Evolutionary conservation across 2,113 vertebrate genomes (phyloP).

Genomic region (Himantopus leucocephalus): DNA sequence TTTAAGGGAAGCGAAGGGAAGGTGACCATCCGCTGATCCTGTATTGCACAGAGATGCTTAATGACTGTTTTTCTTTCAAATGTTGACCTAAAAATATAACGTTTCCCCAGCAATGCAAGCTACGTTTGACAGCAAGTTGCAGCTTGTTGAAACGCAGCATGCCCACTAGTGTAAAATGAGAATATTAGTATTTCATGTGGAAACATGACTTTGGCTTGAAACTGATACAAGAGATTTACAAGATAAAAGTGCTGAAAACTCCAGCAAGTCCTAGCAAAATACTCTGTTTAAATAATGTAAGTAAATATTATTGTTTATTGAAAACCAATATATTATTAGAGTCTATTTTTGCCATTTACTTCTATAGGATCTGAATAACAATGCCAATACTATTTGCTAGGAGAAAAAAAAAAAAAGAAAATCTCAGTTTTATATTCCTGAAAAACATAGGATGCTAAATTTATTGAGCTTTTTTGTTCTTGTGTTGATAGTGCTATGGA

Average conservation of each 20-base stretch:
- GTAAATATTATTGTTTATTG: slow-evolving; percentile 62
- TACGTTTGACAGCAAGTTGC: slow-evolving; percentile 44
- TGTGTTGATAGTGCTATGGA: neutral
- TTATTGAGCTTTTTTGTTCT: neutral
- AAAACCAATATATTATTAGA: neutral
- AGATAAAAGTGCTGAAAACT: slow-evolving; percentile 57
- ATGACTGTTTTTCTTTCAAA: neutral
- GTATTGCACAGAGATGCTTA: neutral
- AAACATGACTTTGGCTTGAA: slow-evolving; percentile 72
- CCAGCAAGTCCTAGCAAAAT: slow-evolving; percentile 51
- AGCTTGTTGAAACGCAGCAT: slow-evolving; percentile 69
- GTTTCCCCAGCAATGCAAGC: slow-evolving; percentile 38
- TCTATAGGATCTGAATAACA: neutral
- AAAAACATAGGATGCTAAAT: neutral
- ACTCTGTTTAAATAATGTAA: slow-evolving; percentile 15
- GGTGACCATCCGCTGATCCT: neutral
- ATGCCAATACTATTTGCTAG: neutral
- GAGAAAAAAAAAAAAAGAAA: neutral
- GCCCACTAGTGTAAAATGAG: slow-evolving; percentile 70
- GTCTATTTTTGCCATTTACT: neutral
- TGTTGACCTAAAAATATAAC: slow-evolving; percentile 11
- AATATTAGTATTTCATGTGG: slow-evolving; percentile 71
- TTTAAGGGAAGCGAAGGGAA: neutral
- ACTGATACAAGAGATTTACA: slow-evolving; percentile 61
- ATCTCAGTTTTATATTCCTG: neutral